Evolutionary conservation across 2,888 invertebrate genomes (phyloP), one percentile per base, ranked within the genome.

Genomic region (Emmelina monodactyla): DNA sequence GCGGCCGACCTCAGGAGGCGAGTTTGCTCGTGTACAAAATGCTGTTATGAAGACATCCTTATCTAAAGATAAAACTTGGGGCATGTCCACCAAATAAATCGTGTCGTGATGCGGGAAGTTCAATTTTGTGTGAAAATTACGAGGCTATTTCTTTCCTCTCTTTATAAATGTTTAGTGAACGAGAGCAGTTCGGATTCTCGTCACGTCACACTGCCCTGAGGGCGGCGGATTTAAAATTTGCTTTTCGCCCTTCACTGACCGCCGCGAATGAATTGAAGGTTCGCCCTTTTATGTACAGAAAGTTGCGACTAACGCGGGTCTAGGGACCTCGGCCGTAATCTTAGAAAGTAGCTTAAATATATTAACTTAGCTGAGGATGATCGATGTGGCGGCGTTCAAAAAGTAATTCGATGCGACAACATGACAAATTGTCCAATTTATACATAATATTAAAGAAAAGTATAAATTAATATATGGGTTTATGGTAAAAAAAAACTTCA

Each of bases 101-200:
- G 57, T 53, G 46, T 45, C 55, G 55, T 61, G 61, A 63, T 52
- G 54, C 53, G 55, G 55, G 53, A 53, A 60, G 63, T 64, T 68
- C 61, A 69, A 67, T 68, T 67, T 67, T 56, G 59, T 62, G 65
- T 63, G 60, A 67, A 66, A 70, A 65, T 68, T 64, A 61, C 58
- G 51, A 56, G 56, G 49, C 51, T 55, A 53, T 56, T 57, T 53
- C 51, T 50, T 46, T 47, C 45, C 47, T 44, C 44, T 47, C 47
- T 46, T 46, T 46, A 52, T 48, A 53, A 53, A 50, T 51, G 48
- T 47, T 37, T 33, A 36, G 32, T 43, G 47, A 47, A 46, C 40
- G 47, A 50, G 45, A 50, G 47, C 49, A 47, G 45, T 53, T 49
- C 46, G 50, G 57, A 71, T 68, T 67, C 65, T 33, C 50, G 60